These are phyloP conservation scores for Petaurus breviceps DNA, from an alignment of 2,113 vertebrate species.

Conservation along the genomic window DNA sequence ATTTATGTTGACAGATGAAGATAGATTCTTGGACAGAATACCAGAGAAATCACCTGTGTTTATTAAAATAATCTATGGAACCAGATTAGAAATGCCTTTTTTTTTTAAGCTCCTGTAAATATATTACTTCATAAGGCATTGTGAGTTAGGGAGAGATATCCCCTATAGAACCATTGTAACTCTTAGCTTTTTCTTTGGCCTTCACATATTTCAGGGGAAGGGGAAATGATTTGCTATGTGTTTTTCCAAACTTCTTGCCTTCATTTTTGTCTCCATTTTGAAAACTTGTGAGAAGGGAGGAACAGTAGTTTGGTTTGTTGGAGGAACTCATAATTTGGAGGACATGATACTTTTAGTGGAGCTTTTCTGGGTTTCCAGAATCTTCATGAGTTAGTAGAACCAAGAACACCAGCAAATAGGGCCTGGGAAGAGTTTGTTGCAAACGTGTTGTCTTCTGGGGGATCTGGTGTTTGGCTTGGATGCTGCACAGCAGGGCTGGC, in stretches of 20 bases:
- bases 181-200: neutral
- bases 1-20: slow-evolving; percentile 66
- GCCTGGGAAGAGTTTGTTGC: slow-evolving; percentile 38
- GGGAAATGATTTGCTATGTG: neutral
- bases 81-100: neutral
- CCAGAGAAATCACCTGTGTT: slow-evolving; percentile 32
- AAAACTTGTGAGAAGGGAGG: neutral
- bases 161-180: neutral
- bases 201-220: neutral
- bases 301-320: neutral
- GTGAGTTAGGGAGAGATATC: neutral
- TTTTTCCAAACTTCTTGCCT: neutral
- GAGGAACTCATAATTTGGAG: neutral
- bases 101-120: neutral
- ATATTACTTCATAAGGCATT: neutral
- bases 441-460: slow-evolving; percentile 52
- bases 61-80: slow-evolving; percentile 19
- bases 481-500: slow-evolving; percentile 26
- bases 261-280: slow-evolving; percentile 50
- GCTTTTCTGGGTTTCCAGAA: neutral
- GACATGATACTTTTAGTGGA: neutral
- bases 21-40: slow-evolving; percentile 46
- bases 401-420: neutral
- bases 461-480: slow-evolving; percentile 77
- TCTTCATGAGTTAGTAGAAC: neutral